Percentiles rank a stretch among this genome's conserved stretches.
Evolutionary conservation across 2,888 invertebrate species (phyloP).

Genomic region (Horisme vitalbata): DNA sequence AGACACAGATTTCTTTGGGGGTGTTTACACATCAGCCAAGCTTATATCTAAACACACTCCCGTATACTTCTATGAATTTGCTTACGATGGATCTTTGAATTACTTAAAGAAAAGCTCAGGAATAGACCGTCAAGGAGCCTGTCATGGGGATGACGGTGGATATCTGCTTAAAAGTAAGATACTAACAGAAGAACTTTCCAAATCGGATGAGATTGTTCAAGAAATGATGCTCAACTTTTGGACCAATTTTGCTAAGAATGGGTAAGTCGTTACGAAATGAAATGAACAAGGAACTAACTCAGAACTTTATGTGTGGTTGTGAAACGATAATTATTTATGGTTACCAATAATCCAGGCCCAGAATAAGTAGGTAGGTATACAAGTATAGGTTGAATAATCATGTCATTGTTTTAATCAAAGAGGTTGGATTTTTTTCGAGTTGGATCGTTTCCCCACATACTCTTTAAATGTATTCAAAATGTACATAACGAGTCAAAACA

Average conservation of each 20-base stretch:
- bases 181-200: constrained; percentile 44
- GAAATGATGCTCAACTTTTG: constrained; percentile 79
- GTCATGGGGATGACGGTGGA: constrained; percentile 84
- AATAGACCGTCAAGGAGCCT: constrained; percentile 74
- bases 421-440: no score
- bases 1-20: constrained; percentile 74
- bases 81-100: constrained; percentile 81
- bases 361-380: no score
- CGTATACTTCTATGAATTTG: constrained; percentile 83
- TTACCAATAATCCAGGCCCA: no score
- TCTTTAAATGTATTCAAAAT: no score
- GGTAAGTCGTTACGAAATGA: constrained; percentile 56
- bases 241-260: constrained; percentile 85
- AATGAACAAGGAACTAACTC: no score
- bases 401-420: no score
- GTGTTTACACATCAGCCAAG: constrained; percentile 56
- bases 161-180: constrained; percentile 75
- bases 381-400: no score
- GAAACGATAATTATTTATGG: no score
- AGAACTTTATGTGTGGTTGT: no score
- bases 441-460: no score
- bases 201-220: constrained; percentile 60
- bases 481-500: no score
- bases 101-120: constrained; percentile 70
- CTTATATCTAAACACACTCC: constrained; percentile 65